Evolutionary conservation across 2,113 vertebrate species (phyloP), one percentile per base, ranked within the genome.

Genomic region (Penelope pileata): DNA sequence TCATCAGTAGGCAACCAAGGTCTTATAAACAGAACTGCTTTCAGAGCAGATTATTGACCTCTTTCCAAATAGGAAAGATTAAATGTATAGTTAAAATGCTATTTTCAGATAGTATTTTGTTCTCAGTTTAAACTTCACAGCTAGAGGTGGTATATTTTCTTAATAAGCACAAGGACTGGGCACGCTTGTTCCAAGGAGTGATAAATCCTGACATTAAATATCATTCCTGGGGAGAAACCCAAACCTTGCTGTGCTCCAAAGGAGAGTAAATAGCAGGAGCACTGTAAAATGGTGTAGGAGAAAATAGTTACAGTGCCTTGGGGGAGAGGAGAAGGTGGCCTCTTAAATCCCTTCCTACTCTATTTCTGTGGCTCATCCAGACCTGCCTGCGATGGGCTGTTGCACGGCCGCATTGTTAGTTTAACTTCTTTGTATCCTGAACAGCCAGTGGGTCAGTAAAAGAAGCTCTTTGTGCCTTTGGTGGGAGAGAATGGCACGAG

Each of bases 381-480:
- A 88, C 83, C 92, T 94, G 94, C 60, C 83, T 90, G 48, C 60
- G 91, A 90, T 15, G 85, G 85, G 76, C 75, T 90, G 66, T 48
- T 91, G 86, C 85, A 84, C 73, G 1, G 45, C 43, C 6, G 6
- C 79, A 88, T 91, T 94, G 90, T 97, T 96, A 84, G 91, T 95
- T 95, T 96, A 95, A 96, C 93, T 94, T 96, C 92, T 93, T 93
- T 93, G 76, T 88, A 88, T 90, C 91, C 91, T 83, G 88, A 88
- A 19, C 85, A 94, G 90, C 50, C 80, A 79, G 79, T 50, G 68
- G 59, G 53, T 69, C 1, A 1, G 47, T 93, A 92, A 96, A 96
- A 97, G 81, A 79, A 93, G 88, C 12, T 97, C 96, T 97, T 96
- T 97, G 96, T 97, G 92, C 86, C 79, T 92, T 94, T 3, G 10